Evolutionary conservation across 2,797 vertebrate genomes (phyloP), one percentile per base, ranked within the genome.

Genomic region (Sebastes hubbsi): DNA sequence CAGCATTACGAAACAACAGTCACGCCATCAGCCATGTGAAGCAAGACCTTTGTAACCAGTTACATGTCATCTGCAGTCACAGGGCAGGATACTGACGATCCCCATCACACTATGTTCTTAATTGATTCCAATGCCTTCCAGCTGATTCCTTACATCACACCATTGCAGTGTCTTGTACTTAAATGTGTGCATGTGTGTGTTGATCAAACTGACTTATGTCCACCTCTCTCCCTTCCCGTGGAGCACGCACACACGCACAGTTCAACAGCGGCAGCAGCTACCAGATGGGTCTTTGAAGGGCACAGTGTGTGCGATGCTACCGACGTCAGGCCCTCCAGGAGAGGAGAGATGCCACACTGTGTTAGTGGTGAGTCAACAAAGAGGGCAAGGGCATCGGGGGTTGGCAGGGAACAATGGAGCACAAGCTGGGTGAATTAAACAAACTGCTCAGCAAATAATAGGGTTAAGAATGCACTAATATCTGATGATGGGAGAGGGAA

Each of bases 241-340:
- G 64, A 49, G 36, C 42, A 81, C n/a, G 58, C 36, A 72, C n/a
- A 42, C 34, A 69, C 73, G 24, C 55, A 58, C 36, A 59, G 22
- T 52, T 74, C 54, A 79, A 27, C 77, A 67, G 36, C 61, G 32
- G 65, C 67, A 83, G 82, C 83, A 82, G 80, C 83, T 80, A 87
- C 80, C 85, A 91, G 84, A 88, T 83, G 80, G 91, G 87, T 77
- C 79, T 89, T 85, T 88, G 83, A 93, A 92, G 86, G 85, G 70
- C 74, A 38, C 87, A 71, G 72, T 56, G 70, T 81, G 88, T 78
- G 81, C 84, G 38, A 42, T 80, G 72, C 72, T 72, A 66, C 49
- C 81, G 18, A 83, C 75, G 81, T 89, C 87, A 85, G 69, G 58
- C 79, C 88, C 82, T 88, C 80, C 86, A 81, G 87, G 87, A 88